Evolutionary conservation across 2,113 vertebrate genomes (phyloP).

Genomic region (Rhabdomys dilectus): DNA sequence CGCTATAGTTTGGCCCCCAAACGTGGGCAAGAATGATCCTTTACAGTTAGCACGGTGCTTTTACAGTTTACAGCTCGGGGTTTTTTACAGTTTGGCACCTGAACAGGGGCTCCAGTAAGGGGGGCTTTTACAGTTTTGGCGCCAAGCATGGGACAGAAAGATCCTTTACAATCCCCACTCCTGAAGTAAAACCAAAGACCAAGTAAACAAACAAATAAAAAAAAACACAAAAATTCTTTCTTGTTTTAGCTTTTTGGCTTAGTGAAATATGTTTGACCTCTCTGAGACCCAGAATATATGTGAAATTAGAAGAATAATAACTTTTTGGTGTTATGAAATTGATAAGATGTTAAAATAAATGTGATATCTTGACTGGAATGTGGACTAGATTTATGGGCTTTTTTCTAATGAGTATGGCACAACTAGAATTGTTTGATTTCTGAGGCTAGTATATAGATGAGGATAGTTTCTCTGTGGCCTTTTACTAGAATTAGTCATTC

Average conservation of each 20-base stretch:
- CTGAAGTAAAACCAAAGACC: background rate
- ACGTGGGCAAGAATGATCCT: too few relatives aligned
- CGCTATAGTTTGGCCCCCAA: too few relatives aligned
- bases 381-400: background rate
- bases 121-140: too few relatives aligned
- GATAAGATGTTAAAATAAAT: background rate
- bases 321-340: background rate
- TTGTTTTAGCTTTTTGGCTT: background rate
- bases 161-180: too few relatives aligned
- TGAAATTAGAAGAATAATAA: background rate
- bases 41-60: too few relatives aligned
- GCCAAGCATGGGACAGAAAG: too few relatives aligned
- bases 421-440: background rate
- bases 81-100: too few relatives aligned
- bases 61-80: too few relatives aligned
- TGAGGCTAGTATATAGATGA: background rate
- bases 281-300: background rate
- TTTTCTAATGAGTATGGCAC: background rate
- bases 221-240: background rate
- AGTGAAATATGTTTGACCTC: background rate
- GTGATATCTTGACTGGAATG: background rate
- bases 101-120: too few relatives aligned
- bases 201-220: background rate
- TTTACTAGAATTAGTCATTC: slow-evolving; percentile 2
- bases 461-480: background rate